Evolutionary conservation across 2,797 vertebrate genomes (phyloP), one percentile per base, ranked within the genome.

Genomic region (Cetoscarus ocellatus): DNA sequence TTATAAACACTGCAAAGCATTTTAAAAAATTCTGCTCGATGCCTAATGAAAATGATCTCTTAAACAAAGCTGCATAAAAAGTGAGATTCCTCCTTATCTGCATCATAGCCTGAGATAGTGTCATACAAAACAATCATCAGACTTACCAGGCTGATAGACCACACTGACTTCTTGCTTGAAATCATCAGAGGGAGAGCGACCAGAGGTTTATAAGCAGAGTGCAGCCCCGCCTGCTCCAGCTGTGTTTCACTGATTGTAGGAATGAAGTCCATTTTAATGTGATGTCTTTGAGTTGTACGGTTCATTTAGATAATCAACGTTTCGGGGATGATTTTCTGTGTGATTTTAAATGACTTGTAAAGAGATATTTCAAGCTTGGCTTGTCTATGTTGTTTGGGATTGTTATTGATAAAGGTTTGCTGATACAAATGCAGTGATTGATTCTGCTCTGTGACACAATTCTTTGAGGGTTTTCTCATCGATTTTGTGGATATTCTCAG

Each of bases 211-310:
- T 91, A 91, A 84, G 80, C 34, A 53, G 35, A 53, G 39, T 52
- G 55, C 34, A 34, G 89, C 91, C 17, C 91, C 91, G 86, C 92
- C 91, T 90, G 81, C 88, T 79, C 35, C 10, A 59, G 39, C 74
- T 80, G 66, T 80, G 66, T 76, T 47, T 69, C 47, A 38, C 34
- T 27, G 27, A 27, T 27, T 27, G 27, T 27, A 45, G 17, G 34
- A 12, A 55, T 63, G 34, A 42, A 65, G 43, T 39, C 39, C 8
- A 15, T 70, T 39, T 9, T 42, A 35, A 38, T n/a, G 53, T 0
- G 3, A n/a, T 35, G 11, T 6, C 1, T 51, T 0, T 47, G 1
- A 42, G 35, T 56, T 3, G 15, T 68, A 4, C 7, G 35, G 19
- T 61, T 69, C 7, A 14, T 14, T 44, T 14, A 6, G 4, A 13